A percentile compares a stretch with the other conserved stretches of the same genome.
Evolutionary conservation across 2,113 vertebrate species (phyloP).

Genomic region (Sinosuthora webbiana): DNA sequence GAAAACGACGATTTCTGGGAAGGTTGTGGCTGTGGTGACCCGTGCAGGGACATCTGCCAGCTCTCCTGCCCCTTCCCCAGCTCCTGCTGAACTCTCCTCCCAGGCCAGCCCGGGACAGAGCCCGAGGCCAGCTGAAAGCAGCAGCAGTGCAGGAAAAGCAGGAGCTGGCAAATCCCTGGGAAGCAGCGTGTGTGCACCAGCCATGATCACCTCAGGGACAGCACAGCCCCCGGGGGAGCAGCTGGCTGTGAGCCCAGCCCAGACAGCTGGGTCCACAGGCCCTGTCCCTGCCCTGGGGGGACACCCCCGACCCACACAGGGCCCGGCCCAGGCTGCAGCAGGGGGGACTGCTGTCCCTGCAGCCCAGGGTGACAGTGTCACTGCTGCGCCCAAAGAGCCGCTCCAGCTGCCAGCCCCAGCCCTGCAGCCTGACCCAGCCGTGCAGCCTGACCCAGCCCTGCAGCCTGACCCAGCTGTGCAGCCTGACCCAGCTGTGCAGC

Average conservation of each 20-base stretch:
- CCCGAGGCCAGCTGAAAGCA: neutral
- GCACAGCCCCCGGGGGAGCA: neutral
- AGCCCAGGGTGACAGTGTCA: fast-evolving
- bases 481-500: no score
- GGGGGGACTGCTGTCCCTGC: neutral
- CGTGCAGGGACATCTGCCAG: neutral
- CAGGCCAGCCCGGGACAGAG: neutral
- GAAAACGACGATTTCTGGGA: neutral
- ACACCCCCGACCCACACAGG: neutral
- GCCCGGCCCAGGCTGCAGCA: neutral
- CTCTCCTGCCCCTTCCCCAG: neutral
- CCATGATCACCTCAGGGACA: fast-evolving
- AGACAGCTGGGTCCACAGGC: neutral
- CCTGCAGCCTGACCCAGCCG: no score
- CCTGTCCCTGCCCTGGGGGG: neutral
- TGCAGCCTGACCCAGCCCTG: no score
- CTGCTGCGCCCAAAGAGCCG: fast-evolving
- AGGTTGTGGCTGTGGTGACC: neutral
- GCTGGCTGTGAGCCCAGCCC: neutral
- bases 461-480: no score
- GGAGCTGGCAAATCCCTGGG: neutral
- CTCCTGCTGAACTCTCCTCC: neutral
- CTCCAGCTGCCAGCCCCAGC: neutral
- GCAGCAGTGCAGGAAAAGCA: neutral
- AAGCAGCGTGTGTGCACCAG: fast-evolving